Evolutionary conservation across 2,113 vertebrate genomes (phyloP).

Genomic region (Vulpes ferrilata): DNA sequence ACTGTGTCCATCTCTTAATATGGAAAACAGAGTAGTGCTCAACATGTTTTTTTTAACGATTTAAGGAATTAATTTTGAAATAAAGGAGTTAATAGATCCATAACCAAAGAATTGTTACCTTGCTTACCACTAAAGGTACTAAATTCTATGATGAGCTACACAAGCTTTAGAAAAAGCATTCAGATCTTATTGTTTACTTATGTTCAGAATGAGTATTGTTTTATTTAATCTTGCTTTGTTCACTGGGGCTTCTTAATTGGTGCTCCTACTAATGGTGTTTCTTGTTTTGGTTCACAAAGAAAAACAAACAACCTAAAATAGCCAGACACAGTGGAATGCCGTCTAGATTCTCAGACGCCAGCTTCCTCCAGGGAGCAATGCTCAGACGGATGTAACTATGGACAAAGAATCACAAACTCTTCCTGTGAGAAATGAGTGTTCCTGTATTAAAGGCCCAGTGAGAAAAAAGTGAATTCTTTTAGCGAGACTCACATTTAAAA

Average conservation of each 20-base stretch:
- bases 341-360: neutral
- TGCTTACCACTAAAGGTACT: neutral
- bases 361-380: neutral
- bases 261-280: constrained; percentile 20
- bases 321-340: neutral
- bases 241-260: neutral
- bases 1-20: neutral
- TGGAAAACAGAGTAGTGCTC: neutral
- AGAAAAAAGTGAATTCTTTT: neutral
- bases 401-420: neutral
- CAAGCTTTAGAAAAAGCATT: neutral
- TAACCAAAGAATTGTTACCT: neutral
- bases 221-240: constrained; percentile 1
- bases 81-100: neutral
- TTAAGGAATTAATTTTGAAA: neutral
- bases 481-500: neutral
- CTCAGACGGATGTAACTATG: neutral
- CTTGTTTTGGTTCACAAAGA: constrained; percentile 14
- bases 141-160: neutral
- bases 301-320: constrained; percentile 53
- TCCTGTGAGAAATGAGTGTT: neutral
- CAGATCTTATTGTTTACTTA: neutral
- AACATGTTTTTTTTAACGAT: neutral
- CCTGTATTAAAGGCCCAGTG: neutral
- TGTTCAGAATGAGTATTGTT: neutral